A percentile compares a stretch with the other conserved stretches of the same genome.
Evolutionary conservation across 2,888 invertebrate species (phyloP).

Genomic region (Odontomyia ornata): DNA sequence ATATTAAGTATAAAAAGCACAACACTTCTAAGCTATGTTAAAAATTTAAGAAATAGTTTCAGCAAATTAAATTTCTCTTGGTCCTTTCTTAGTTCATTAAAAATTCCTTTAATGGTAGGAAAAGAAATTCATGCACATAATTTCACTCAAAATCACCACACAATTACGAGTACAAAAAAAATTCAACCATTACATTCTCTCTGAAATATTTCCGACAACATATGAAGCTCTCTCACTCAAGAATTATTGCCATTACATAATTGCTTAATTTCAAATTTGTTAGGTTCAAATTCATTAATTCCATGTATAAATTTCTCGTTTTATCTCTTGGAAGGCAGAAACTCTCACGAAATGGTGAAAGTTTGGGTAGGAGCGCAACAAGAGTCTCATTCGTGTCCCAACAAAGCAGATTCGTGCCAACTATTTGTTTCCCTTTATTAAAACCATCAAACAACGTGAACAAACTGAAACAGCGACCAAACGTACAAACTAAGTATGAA

Average conservation of each 20-base stretch:
- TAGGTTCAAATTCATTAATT: conserved; percentile 42
- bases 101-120: too few relatives aligned
- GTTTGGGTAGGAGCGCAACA: conserved; percentile 45
- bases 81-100: too few relatives aligned
- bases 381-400: conserved; percentile 47
- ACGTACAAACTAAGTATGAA: too few relatives aligned
- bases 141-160: neutral
- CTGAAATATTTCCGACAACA: neutral
- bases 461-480: neutral
- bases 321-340: conserved; percentile 32
- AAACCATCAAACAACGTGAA: conserved; percentile 42
- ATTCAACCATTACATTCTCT: neutral
- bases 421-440: conserved; percentile 47
- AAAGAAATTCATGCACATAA: neutral
- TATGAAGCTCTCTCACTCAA: conserved; percentile 21
- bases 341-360: conserved; percentile 16
- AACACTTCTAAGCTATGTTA: too few relatives aligned
- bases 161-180: conserved; percentile 3
- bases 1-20: too few relatives aligned
- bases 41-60: too few relatives aligned
- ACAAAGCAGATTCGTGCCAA: conserved; percentile 46
- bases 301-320: conserved; percentile 27
- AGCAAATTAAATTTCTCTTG: too few relatives aligned
- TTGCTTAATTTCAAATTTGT: conserved; percentile 42
- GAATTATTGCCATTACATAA: conserved; percentile 34